Percentiles rank a stretch among this genome's conserved stretches.
Evolutionary conservation across 2,113 vertebrate genomes (phyloP).

Genomic region (Gallinago jamesoni): DNA sequence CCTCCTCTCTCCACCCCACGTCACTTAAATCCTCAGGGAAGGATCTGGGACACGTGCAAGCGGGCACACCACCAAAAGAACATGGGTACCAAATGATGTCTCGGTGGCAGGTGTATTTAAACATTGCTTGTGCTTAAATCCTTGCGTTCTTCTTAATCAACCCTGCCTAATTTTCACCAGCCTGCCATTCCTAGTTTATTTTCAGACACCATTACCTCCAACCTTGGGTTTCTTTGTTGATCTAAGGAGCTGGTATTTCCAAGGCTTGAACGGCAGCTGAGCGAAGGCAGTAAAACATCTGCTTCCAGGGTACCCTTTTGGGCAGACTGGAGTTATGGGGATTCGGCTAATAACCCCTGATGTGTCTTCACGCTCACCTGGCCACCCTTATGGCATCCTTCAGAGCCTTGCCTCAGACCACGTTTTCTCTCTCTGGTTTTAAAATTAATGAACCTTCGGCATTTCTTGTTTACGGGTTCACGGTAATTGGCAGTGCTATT

Average conservation of each 20-base stretch:
- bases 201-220: slow-evolving; percentile 7
- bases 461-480: background rate
- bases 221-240: background rate
- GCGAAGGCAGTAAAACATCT: slow-evolving; percentile 1
- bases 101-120: background rate
- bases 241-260: background rate
- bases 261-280: background rate
- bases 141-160: background rate
- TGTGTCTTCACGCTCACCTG: background rate
- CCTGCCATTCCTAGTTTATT: background rate
- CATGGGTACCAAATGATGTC: background rate
- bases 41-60: accelerated
- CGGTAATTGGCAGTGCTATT: background rate
- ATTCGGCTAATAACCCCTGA: background rate
- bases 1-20: background rate
- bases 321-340: background rate
- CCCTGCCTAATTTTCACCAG: background rate
- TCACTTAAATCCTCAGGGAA: background rate
- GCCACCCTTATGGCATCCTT: background rate
- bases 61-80: accelerated
- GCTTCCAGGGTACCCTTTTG: background rate
- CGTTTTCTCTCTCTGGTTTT: background rate
- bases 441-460: background rate
- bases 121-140: background rate
- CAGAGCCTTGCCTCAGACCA: background rate